Percentiles rank a stretch among this genome's conserved stretches.
phyloP scores from a whole-genome alignment of 2,113 vertebrate genomes.

The Australoheros scitulus region DNA sequence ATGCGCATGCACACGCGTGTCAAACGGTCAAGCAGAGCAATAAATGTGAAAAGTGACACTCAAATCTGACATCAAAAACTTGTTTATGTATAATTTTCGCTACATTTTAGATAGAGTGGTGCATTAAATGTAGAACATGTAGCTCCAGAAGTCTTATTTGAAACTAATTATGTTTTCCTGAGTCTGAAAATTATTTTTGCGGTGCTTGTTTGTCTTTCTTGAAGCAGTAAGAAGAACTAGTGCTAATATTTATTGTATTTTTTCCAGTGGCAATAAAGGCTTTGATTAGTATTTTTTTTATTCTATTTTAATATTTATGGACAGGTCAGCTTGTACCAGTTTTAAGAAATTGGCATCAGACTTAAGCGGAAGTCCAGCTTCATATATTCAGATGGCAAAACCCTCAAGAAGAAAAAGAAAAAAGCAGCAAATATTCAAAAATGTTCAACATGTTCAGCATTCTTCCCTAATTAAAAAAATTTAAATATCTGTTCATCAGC shows the following conservation, averaged over 20 bases:
- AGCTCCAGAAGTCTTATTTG: not conserved
- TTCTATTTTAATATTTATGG: not conserved
- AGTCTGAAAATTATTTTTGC: not conserved
- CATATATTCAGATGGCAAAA: not conserved
- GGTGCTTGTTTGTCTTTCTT: not conserved
- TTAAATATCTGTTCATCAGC: not conserved
- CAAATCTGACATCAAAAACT: slow-evolving; percentile 55
- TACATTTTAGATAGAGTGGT: not conserved
- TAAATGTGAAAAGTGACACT: slow-evolving; percentile 62
- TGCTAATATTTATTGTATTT: not conserved
- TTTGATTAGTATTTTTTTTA: not conserved
- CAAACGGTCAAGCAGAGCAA: slow-evolving; percentile 68
- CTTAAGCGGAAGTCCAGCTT: not conserved
- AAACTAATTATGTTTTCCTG: not conserved
- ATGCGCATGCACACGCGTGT: slow-evolving; percentile 46
- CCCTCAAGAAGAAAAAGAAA: not conserved
- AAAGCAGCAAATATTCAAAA: not conserved
- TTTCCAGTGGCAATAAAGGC: not conserved
- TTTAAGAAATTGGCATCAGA: not conserved
- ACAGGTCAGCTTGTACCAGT: not conserved
- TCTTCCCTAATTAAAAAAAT: not conserved
- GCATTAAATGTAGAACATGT: not conserved
- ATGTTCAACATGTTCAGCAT: not conserved
- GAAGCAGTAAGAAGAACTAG: not conserved
- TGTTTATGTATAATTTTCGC: slow-evolving; percentile 35